Base-by-base conservation (phyloP, 2,888 invertebrate species). In the Andrena minutula region DNA sequence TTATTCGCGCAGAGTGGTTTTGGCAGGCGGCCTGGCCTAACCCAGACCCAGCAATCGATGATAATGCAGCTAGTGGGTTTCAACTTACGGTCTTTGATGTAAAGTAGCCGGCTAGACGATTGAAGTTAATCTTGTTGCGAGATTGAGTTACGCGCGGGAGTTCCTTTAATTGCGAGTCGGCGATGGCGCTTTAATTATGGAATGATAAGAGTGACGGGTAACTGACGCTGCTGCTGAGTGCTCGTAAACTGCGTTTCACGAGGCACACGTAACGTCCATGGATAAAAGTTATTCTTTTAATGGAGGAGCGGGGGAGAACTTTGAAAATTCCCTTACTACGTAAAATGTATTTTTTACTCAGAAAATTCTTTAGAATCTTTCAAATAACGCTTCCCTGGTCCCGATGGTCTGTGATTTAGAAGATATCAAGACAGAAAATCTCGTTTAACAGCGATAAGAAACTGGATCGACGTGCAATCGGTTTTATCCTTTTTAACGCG, bases 401-500 rank as follows among this genome's bases (percentile, higher is more conserved):
- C 12, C 41, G 41, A 41, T 41, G 12, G 41, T 41, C 41, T 12
- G 41, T 41, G 16, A 41, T 41, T 41, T 16, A 41, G 16, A 41
- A 4, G 4, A 41, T 12, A 5, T 41, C 12, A 12, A 41, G 41
- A 41, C 41, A 41, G 41, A 16, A 41, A 41, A 28, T 49, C 32
- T 10, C 35, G 32, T 4, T 47, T 2, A 47, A 28, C n/a, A 23
- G 1, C 63, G 28, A 49, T 53, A 65, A 53, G 30, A 35, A 68
- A 23, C 23, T 20, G 58, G 20, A 75, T 84, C 49, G 77, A 60
- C 64, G 20, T 20, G 23, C 20, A 49, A 70, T 79, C 53, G 41
- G 26, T 76, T 56, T 64, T 60, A 60, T 53, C 26, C 71, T 53
- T 82, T 76, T 71, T 60, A 73, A 77, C 74, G 32, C 23, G 58